Evolutionary conservation across 2,797 vertebrate genomes (phyloP).

Genomic region (Hippopotamyrus pictus): DNA sequence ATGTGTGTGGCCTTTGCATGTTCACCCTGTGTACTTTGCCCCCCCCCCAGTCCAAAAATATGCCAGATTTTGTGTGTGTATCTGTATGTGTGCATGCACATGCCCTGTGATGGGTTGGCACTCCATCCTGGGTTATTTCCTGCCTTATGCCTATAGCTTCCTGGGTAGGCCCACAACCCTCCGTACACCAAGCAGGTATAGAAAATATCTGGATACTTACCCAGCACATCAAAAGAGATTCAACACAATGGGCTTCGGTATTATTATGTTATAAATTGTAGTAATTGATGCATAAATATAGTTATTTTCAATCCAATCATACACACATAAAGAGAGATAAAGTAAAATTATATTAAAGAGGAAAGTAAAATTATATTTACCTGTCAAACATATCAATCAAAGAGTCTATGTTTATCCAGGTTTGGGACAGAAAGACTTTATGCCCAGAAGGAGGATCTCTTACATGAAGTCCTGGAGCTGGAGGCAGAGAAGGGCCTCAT

Average conservation of each 20-base stretch:
- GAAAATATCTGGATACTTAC: not conserved
- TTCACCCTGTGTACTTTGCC: not conserved
- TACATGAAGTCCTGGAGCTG: constrained; percentile 68
- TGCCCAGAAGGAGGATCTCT: constrained; percentile 67
- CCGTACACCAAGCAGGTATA: not conserved
- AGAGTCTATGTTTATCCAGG: constrained; percentile 36
- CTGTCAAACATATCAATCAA: not conserved
- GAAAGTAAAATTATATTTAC: not conserved
- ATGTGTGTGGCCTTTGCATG: not conserved
- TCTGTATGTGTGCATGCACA: not conserved
- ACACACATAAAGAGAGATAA: not conserved
- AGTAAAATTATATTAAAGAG: not conserved
- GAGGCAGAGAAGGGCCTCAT: constrained; percentile 64
- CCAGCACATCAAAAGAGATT: not conserved
- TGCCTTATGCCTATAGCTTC: not conserved
- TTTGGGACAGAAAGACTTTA: constrained; percentile 69
- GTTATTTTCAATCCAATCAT: not conserved
- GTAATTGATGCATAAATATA: not conserved
- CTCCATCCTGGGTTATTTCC: not conserved
- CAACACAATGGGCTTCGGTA: not conserved
- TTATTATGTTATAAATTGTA: not conserved
- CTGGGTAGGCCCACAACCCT: not conserved
- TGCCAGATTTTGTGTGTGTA: not conserved
- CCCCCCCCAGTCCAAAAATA: not conserved
- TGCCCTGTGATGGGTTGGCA: not conserved